A percentile compares a stretch with the other conserved stretches of the same genome.
These are phyloP conservation scores for Lutjanus argentimaculatus DNA, from an alignment of 2,797 vertebrate species.

Conservation along the genomic window DNA sequence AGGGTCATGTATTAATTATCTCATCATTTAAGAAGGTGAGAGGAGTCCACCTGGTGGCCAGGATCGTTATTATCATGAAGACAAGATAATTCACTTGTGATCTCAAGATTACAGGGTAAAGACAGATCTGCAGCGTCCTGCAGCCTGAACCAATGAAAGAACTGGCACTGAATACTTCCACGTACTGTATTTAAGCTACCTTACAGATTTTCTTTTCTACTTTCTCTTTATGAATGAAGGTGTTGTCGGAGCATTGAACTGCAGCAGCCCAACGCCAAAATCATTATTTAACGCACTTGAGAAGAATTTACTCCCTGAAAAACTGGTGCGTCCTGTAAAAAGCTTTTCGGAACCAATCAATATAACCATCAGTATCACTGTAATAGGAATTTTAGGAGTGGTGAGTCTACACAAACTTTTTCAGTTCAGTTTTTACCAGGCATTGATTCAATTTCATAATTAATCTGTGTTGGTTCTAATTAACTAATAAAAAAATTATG, in stretches of 20 bases:
- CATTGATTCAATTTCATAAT: neutral
- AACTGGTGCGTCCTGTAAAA: slow-evolving; percentile 43
- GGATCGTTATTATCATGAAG: neutral
- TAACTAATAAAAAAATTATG: neutral
- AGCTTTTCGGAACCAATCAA: slow-evolving; percentile 28
- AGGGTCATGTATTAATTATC: neutral
- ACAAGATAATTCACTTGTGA: neutral
- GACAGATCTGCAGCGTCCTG: neutral
- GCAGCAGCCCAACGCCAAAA: slow-evolving; percentile 55
- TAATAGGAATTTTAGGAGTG: slow-evolving; percentile 69
- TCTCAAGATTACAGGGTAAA: neutral
- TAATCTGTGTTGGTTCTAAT: neutral
- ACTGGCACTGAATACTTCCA: neutral
- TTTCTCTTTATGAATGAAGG: slow-evolving; percentile 34
- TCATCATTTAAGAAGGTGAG: too few species aligned
- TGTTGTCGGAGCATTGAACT: slow-evolving; percentile 62
- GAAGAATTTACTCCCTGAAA: slow-evolving; percentile 38
- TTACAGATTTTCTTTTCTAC: neutral
- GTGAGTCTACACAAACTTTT: slow-evolving; percentile 48
- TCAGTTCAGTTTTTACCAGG: too few species aligned
- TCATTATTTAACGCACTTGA: slow-evolving; percentile 54
- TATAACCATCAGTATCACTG: slow-evolving; percentile 45
- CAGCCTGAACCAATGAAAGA: neutral
- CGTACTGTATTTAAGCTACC: neutral
- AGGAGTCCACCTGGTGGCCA: neutral